Evolutionary conservation across 1,140 invertebrate genomes (phyloP).

Genomic region (Plutomurus gul): DNA sequence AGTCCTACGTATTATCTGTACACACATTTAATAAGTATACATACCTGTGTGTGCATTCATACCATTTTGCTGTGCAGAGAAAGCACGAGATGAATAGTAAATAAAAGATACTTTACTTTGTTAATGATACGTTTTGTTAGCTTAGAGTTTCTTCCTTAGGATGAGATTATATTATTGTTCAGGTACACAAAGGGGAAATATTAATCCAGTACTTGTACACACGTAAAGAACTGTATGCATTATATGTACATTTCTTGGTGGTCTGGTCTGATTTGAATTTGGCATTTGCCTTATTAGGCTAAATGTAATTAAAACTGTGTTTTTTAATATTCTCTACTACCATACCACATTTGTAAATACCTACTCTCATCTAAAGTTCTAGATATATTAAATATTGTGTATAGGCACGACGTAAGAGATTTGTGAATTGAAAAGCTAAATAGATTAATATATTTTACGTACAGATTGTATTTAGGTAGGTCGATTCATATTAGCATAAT

Average conservation of each 20-base stretch:
- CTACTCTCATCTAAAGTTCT: too few species aligned
- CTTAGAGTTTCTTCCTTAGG: not conserved
- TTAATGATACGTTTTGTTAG: constrained; percentile 23
- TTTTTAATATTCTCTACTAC: not conserved
- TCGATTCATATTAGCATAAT: too few species aligned
- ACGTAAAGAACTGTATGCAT: not conserved
- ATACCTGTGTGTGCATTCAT: too few species aligned
- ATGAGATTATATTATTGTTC: not conserved
- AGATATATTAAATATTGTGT: too few species aligned
- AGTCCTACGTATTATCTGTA: too few species aligned
- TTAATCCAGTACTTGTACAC: not conserved
- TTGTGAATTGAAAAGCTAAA: too few species aligned
- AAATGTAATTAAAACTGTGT: constrained; percentile 10
- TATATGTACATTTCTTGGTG: constrained; percentile 2
- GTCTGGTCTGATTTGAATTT: constrained; percentile 13
- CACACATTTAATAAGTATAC: too few species aligned
- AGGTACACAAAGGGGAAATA: not conserved
- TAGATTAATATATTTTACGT: too few species aligned
- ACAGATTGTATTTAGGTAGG: too few species aligned
- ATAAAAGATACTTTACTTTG: constrained; percentile 1
- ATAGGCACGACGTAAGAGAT: too few species aligned
- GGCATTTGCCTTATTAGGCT: not conserved
- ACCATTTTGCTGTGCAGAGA: too few species aligned
- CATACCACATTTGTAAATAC: not conserved
- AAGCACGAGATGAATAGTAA: not conserved